phyloP scores from a whole-genome alignment of 1,140 invertebrate species.

The Diprion similis region DNA sequence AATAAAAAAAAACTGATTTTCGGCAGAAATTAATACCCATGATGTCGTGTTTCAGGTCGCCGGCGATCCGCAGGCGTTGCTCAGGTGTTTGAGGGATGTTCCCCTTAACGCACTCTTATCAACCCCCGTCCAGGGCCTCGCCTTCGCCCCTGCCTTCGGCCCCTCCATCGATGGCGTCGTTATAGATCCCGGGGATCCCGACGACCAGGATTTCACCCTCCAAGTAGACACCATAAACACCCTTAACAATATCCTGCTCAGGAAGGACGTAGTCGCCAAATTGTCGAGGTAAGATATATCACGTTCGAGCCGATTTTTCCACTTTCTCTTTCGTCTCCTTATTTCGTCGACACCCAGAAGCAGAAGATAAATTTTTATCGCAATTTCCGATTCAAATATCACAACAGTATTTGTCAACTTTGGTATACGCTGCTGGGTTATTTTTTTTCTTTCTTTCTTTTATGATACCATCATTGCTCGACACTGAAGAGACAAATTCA shows the following conservation, averaged over 20 bases:
- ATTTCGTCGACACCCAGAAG: too few relatives aligned
- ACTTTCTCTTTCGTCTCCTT: neutral
- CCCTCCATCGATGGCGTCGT: slow-evolving; percentile 92
- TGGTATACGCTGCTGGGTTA: neutral
- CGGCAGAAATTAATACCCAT: neutral
- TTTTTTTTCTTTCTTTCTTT: neutral
- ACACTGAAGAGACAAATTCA: neutral
- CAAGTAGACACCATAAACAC: slow-evolving; percentile 72
- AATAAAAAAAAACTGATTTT: neutral
- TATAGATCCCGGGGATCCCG: slow-evolving; percentile 75
- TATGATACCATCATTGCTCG: neutral
- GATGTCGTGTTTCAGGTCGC: slow-evolving; percentile 35
- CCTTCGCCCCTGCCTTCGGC: slow-evolving; percentile 87
- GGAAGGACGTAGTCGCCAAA: slow-evolving; percentile 78
- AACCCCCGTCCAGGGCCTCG: slow-evolving; percentile 78
- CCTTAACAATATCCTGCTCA: slow-evolving; percentile 76
- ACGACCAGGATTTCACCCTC: slow-evolving; percentile 59
- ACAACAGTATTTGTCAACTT: neutral
- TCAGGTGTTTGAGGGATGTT: slow-evolving; percentile 84
- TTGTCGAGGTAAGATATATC: slow-evolving; percentile 65
- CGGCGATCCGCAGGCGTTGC: slow-evolving; percentile 61
- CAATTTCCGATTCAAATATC: neutral
- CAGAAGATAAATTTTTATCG: neutral
- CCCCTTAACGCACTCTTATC: slow-evolving; percentile 77
- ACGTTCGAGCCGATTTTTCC: too few relatives aligned